These are phyloP conservation scores for Aquatica leii DNA, from an alignment of 2,888 invertebrate species.

Conservation along the genomic window DNA sequence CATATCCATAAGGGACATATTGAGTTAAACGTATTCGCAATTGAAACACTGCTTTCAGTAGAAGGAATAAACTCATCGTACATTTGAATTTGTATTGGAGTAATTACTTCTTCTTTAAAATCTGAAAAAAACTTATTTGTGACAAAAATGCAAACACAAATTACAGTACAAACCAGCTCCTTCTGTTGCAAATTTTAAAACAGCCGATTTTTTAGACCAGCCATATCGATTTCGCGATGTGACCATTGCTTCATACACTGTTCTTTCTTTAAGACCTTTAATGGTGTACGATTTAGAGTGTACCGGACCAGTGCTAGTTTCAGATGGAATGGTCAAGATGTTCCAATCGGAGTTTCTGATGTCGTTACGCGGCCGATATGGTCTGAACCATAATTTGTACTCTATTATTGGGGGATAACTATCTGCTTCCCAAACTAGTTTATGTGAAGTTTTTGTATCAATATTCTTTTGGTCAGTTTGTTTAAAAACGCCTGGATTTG, in stretches of 20 bases:
- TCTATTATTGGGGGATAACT: conserved; percentile 82
- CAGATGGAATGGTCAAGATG: conserved; percentile 75
- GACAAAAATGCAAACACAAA: conserved; percentile 8
- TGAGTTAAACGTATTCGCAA: too few relatives aligned
- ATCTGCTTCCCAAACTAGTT: conserved; percentile 85
- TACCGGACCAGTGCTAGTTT: conserved; percentile 72
- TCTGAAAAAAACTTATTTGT: conserved; percentile 39
- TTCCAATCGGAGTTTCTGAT: conserved; percentile 69
- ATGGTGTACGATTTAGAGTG: conserved; percentile 80
- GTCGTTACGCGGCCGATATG: conserved; percentile 61
- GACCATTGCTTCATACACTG: conserved; percentile 80
- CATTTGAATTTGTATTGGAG: conserved; percentile 52
- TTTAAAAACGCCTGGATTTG: conserved; percentile 75
- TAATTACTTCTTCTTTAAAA: conserved; percentile 55
- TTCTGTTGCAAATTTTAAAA: conserved; percentile 79
- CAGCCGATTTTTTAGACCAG: conserved; percentile 82
- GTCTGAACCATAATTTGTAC: conserved; percentile 69
- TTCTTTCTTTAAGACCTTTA: conserved; percentile 75
- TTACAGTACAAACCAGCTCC: conserved; percentile 69
- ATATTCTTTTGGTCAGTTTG: conserved; percentile 62
- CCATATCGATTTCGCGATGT: conserved; percentile 85
- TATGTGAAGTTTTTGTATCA: conserved; percentile 67
- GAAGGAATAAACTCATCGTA: conserved; percentile 23
- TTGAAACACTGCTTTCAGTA: not conserved
- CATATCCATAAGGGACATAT: too few relatives aligned